phyloP scores from a whole-genome alignment of 2,888 invertebrate species.

The Hermaeophaga mercurialis region DNA sequence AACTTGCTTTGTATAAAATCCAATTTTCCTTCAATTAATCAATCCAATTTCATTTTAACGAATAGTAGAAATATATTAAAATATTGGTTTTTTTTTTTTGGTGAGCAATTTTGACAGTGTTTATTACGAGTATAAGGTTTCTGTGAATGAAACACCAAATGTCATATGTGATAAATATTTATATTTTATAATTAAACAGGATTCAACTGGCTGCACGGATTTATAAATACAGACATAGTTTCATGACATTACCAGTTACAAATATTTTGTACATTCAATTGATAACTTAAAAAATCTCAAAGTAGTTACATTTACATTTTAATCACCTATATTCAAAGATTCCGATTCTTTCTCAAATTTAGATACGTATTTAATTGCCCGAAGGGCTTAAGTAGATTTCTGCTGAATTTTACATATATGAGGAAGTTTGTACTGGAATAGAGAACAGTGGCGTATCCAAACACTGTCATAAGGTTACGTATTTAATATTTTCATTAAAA shows the following conservation, averaged over 20 bases:
- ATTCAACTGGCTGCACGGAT: slow-evolving; percentile 57
- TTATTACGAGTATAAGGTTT: too few relatives aligned
- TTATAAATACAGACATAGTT: slow-evolving; percentile 57
- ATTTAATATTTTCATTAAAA: too few relatives aligned
- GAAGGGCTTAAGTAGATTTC: slow-evolving; percentile 22
- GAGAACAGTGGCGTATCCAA: slow-evolving; percentile 19
- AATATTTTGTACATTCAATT: slow-evolving; percentile 58
- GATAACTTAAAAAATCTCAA: slow-evolving; percentile 54
- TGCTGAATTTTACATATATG: slow-evolving; percentile 32
- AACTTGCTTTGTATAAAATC: too few relatives aligned
- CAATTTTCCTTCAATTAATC: too few relatives aligned
- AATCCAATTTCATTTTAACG: too few relatives aligned
- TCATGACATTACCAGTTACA: slow-evolving; percentile 56
- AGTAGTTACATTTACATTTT: slow-evolving; percentile 54
- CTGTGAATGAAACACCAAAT: slow-evolving; percentile 27
- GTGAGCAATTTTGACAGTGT: too few relatives aligned
- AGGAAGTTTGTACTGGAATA: slow-evolving; percentile 48
- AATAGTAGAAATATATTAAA: too few relatives aligned
- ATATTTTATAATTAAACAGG: slow-evolving; percentile 58
- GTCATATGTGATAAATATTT: slow-evolving; percentile 58
- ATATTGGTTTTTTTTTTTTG: too few relatives aligned
- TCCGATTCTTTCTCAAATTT: slow-evolving; percentile 42
- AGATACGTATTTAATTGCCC: slow-evolving; percentile 44
- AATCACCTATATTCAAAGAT: slow-evolving; percentile 46
- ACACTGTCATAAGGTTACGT: too few relatives aligned